phyloP scores from a whole-genome alignment of 2,113 vertebrate genomes.

The Platysternon megacephalum region DNA sequence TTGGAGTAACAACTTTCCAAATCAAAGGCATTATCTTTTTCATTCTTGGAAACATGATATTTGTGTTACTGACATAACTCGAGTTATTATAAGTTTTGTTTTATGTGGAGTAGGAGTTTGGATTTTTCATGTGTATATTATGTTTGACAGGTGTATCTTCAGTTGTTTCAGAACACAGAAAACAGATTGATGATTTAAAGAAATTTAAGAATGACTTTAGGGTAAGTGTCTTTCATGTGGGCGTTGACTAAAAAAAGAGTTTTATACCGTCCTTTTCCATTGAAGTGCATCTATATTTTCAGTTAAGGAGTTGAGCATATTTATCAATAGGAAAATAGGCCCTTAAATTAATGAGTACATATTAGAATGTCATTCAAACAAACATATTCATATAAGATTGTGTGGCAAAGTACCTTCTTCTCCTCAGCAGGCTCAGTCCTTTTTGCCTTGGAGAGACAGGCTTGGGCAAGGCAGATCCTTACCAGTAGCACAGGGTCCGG shows the following conservation, averaged over 20 bases:
- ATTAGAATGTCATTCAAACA: neutral
- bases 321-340: neutral
- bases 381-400: neutral
- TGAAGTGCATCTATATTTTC: neutral
- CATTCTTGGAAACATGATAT: neutral
- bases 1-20: neutral
- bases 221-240: slow-evolving; percentile 82
- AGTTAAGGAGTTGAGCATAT: neutral
- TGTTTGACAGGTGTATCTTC: slow-evolving; percentile 86
- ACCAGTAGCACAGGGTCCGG: too few relatives aligned
- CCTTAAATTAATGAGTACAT: neutral
- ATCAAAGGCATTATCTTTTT: neutral
- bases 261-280: neutral
- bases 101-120: neutral
- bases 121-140: neutral
- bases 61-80: neutral
- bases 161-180: slow-evolving; percentile 94
- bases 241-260: neutral
- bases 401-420: too few relatives aligned
- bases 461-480: too few relatives aligned
- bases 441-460: too few relatives aligned
- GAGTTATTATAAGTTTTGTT: neutral
- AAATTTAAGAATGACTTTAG: slow-evolving; percentile 99
- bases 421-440: too few relatives aligned
- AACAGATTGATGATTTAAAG: slow-evolving; percentile 99